Percentiles rank a stretch among this genome's conserved stretches.
phyloP scores from a whole-genome alignment of 1,140 invertebrate species.

The Zaprionus taronus region DNA sequence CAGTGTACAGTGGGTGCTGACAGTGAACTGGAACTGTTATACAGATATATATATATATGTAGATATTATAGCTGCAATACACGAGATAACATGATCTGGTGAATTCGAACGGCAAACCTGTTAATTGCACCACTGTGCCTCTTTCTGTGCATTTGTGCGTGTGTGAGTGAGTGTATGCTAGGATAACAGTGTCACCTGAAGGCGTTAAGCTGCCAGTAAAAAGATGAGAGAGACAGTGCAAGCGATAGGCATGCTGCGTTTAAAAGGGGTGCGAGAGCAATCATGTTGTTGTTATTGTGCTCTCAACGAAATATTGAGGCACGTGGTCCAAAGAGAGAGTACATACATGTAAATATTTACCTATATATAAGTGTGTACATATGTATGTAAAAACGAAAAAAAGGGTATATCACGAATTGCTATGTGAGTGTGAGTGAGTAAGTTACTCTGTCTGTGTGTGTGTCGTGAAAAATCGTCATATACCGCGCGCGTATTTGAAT shows the following conservation, averaged over 20 bases:
- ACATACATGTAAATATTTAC: constrained; percentile 12
- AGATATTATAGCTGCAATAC: no score
- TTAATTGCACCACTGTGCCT: background rate
- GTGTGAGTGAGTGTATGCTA: background rate
- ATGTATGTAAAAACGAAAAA: constrained; percentile 5
- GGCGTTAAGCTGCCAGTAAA: background rate
- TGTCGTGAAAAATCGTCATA: constrained; percentile 2
- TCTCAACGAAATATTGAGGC: constrained; percentile 65
- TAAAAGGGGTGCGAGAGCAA: constrained; percentile 52
- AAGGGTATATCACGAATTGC: background rate
- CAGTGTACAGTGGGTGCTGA: no score
- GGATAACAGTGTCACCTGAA: background rate
- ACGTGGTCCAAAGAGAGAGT: constrained; percentile 66
- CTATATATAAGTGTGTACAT: constrained; percentile 14
- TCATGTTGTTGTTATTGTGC: constrained; percentile 26
- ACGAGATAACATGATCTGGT: no score
- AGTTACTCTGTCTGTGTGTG: constrained; percentile 13
- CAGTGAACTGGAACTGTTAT: no score
- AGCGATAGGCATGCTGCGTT: constrained; percentile 20
- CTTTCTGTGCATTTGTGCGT: background rate
- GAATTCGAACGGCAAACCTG: no score
- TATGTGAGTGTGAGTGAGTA: background rate
- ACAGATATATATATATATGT: no score
- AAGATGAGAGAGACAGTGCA: background rate
- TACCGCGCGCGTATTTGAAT: background rate